Evolutionary conservation across 2,113 vertebrate genomes (phyloP).

Genomic region (Microcebus ravelobensis): DNA sequence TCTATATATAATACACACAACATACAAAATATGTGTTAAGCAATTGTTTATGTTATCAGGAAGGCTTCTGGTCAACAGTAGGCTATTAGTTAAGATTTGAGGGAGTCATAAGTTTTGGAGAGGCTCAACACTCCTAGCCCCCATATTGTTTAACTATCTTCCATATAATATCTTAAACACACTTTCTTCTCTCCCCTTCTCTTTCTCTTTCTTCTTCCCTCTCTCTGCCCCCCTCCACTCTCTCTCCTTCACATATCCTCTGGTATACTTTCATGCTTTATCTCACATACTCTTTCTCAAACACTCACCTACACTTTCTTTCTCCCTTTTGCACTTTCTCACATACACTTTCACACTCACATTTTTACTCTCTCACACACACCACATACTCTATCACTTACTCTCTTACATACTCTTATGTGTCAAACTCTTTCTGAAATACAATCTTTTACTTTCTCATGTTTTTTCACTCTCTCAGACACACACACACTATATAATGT

Average conservation of each 20-base stretch:
- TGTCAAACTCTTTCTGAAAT: neutral
- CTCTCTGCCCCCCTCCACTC: neutral
- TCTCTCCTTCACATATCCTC: neutral
- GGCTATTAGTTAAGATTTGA: too few species aligned
- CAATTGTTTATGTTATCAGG: too few species aligned
- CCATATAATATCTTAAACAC: neutral
- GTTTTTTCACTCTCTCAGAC: neutral
- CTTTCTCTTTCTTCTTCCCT: too few species aligned
- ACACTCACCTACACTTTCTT: neutral
- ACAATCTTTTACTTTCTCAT: neutral
- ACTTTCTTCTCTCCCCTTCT: neutral
- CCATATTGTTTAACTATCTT: too few species aligned
- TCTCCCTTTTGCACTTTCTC: neutral
- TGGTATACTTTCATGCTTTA: neutral
- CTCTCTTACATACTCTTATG: neutral
- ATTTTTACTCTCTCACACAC: neutral
- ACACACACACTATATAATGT: neutral
- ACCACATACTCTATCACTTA: too few species aligned
- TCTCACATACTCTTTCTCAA: neutral
- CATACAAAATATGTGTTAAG: too few species aligned
- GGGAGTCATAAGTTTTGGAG: too few species aligned
- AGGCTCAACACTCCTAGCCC: too few species aligned
- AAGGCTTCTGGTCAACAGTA: too few species aligned
- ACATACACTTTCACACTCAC: neutral
- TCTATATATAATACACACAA: too few species aligned